These are phyloP conservation scores for Himantopus leucocephalus DNA, from an alignment of 2,113 vertebrate genomes.

Conservation along the genomic window DNA sequence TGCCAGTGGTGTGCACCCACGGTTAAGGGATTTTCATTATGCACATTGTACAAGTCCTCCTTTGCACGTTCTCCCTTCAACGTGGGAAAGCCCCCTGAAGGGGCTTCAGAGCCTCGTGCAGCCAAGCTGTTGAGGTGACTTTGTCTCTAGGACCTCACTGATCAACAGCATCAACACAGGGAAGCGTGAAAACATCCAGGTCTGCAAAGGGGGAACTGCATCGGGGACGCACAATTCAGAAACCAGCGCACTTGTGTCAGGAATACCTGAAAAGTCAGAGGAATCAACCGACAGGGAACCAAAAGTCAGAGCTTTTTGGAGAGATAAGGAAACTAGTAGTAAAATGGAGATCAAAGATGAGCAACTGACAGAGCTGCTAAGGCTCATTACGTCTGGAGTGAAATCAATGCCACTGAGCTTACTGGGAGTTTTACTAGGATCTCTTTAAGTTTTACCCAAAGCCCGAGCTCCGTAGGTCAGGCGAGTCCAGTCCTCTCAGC, in stretches of 20 bases:
- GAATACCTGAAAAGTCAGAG: background rate
- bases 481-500: background rate
- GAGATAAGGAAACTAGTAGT: background rate
- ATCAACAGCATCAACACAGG: background rate
- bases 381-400: background rate
- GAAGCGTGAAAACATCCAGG: background rate
- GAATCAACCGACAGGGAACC: background rate
- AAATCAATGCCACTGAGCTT: conserved; percentile 38
- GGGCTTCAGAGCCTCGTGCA: background rate
- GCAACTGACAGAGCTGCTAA: conserved; percentile 21
- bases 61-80: background rate
- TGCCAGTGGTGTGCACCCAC: rapidly evolving
- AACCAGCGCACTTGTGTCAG: rapidly evolving
- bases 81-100: background rate
- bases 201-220: background rate
- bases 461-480: background rate
- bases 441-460: background rate
- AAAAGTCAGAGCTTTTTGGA: background rate
- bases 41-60: rapidly evolving
- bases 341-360: conserved; percentile 39
- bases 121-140: background rate
- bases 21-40: too few species aligned
- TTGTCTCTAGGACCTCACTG: rapidly evolving
- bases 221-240: too few species aligned
- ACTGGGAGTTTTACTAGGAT: background rate